Percentiles rank a stretch among this genome's conserved stretches.
These are phyloP conservation scores for Rhinopithecus roxellana DNA, from an alignment of 2,113 vertebrate genomes.

Conservation along the genomic window DNA sequence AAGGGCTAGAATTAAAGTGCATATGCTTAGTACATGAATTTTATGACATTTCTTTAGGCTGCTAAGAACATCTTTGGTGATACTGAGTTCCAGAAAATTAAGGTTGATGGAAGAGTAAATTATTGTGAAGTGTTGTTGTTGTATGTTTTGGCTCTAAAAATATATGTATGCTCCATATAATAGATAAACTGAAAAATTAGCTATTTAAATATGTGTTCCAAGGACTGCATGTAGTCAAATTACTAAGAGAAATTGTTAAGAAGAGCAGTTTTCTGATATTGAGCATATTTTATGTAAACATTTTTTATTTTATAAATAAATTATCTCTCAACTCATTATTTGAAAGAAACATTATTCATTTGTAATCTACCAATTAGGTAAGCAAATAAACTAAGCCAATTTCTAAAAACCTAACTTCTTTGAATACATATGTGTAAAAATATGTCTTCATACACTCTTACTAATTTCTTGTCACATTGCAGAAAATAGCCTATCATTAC, in stretches of 20 bases:
- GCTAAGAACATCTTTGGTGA: neutral
- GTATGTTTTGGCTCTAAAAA: constrained; percentile 1
- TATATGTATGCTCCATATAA: neutral
- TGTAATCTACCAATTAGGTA: neutral
- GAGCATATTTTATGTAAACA: neutral
- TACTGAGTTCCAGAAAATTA: neutral
- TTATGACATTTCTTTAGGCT: neutral
- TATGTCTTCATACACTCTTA: neutral
- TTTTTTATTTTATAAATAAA: neutral
- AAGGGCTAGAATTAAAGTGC: neutral
- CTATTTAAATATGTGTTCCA: neutral
- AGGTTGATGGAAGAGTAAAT: neutral
- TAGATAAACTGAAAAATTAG: neutral
- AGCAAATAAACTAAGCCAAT: neutral
- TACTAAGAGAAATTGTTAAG: neutral
- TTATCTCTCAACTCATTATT: neutral
- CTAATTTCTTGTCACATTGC: neutral
- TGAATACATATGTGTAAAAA: neutral
- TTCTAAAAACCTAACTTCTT: neutral
- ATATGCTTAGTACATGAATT: neutral
- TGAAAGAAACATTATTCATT: neutral
- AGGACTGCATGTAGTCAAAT: neutral
- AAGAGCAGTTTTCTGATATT: constrained; percentile 1
- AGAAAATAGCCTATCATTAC: neutral
- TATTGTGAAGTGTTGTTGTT: neutral